Conservation (phyloP, 2,113 vertebrate species). For the Tonatia bakeri region DNA sequence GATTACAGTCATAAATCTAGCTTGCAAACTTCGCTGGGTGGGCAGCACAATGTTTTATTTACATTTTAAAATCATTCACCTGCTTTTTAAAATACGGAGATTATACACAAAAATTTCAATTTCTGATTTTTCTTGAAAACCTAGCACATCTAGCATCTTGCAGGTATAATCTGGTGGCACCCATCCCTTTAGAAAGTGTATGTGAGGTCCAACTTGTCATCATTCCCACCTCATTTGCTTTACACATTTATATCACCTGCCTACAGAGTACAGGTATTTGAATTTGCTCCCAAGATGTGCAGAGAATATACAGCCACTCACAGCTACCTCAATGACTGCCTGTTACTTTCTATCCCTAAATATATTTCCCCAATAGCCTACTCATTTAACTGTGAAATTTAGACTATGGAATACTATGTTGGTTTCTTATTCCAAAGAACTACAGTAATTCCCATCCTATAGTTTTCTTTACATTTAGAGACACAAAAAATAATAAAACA, state of each 20-base stretch:
- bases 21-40: not conserved
- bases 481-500: not conserved
- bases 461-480: not conserved
- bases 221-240: not conserved
- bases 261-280: not conserved
- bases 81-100: not conserved
- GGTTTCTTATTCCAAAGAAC: not conserved
- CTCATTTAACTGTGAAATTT: not conserved
- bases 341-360: not conserved
- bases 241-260: not conserved
- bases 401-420: not conserved
- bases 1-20: not conserved
- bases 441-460: not conserved
- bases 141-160: not conserved
- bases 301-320: not conserved
- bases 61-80: not conserved
- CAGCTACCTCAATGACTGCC: not conserved
- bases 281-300: not conserved
- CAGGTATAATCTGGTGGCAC: not conserved
- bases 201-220: not conserved
- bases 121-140: conserved; percentile 7
- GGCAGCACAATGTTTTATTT: not conserved
- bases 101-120: not conserved
- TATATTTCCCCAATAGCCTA: not conserved
- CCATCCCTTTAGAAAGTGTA: not conserved